Evolutionary conservation across 2,888 invertebrate species (phyloP).

Genomic region (Camptogramma bilineatum): DNA sequence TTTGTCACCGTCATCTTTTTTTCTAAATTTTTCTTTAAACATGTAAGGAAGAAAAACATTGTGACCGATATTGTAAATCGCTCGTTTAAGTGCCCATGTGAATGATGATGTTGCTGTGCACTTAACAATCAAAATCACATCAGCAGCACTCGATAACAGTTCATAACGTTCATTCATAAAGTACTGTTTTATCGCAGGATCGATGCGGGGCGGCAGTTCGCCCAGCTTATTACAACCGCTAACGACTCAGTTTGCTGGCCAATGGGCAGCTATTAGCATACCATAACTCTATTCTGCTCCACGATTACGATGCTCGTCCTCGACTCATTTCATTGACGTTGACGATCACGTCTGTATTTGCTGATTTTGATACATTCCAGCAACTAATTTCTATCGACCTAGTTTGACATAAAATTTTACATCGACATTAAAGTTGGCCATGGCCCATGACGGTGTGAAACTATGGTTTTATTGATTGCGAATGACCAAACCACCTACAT

Average conservation of each 20-base stretch:
- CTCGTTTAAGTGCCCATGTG: slow-evolving; percentile 4
- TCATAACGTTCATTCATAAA: slow-evolving; percentile 47
- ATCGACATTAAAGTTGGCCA: too few species aligned
- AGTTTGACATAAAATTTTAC: slow-evolving; percentile 60
- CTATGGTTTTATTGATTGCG: too few species aligned
- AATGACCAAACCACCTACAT: too few species aligned
- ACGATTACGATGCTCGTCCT: slow-evolving; percentile 26
- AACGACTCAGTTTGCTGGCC: slow-evolving; percentile 61
- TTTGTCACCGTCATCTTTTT: too few species aligned
- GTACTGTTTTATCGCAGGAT: slow-evolving; percentile 48
- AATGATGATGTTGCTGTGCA: slow-evolving; percentile 12
- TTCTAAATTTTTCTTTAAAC: background rate
- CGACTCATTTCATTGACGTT: background rate
- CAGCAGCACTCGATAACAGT: slow-evolving; percentile 29
- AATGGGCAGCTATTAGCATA: slow-evolving; percentile 67
- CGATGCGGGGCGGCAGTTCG: slow-evolving; percentile 45
- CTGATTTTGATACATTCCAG: too few species aligned
- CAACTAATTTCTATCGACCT: slow-evolving; percentile 54
- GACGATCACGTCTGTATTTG: slow-evolving; percentile 2
- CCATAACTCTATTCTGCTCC: slow-evolving; percentile 48
- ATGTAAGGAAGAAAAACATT: background rate
- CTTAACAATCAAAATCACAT: slow-evolving; percentile 31
- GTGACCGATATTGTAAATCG: background rate
- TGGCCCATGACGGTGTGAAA: too few species aligned
- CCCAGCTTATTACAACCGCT: slow-evolving; percentile 61